Evolutionary conservation across 2,113 vertebrate species (phyloP), one percentile per base, ranked within the genome.

Genomic region (Dromiciops gliroides): DNA sequence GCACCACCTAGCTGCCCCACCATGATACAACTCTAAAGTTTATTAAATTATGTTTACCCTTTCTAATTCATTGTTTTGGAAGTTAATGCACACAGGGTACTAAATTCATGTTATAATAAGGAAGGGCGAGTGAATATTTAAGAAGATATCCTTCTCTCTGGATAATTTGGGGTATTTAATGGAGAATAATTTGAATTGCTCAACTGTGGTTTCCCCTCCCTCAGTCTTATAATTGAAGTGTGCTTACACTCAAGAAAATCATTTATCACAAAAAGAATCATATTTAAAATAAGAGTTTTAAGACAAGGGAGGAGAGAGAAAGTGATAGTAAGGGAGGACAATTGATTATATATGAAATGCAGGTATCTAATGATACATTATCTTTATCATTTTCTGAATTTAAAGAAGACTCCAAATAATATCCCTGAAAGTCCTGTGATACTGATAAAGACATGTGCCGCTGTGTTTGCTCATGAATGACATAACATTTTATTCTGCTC

Each of bases 301-400:
- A 96, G 53, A 22, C 51, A 90, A 50, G 89, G 67, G 90, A 75
- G 48, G 49, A 89, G 25, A 96, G 94, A 89, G 96, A 94, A 50
- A 49, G 50, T 93, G 89, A 92, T 94, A 97, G 95, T 96, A 94
- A 50, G 48, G 95, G 88, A 51, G 50, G n/a, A 94, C 93, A 89
- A 96, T 67, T 91, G 91, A 97, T 95, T 89, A 94, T 96, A 96
- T 37, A 97, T 96, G 96, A 97, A 96, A 91, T 95, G 95, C 93
- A 96, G 96, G 95, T 96, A 89, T 91, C 90, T 96, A 96, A 48
- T 96, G 92, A 95, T 97, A 5, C 90, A 97, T 96, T 97, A 97
- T 96, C 67, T 96, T 96, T 89, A 94, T 92, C 44, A 49, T 53
- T 90, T 48, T 97, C 96, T 90, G 95, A 94, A 94, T 96, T 90